Base-by-base conservation (phyloP, 37 sponge, comb jelly and placozoan genomes). In the Halichondria panicea region DNA sequence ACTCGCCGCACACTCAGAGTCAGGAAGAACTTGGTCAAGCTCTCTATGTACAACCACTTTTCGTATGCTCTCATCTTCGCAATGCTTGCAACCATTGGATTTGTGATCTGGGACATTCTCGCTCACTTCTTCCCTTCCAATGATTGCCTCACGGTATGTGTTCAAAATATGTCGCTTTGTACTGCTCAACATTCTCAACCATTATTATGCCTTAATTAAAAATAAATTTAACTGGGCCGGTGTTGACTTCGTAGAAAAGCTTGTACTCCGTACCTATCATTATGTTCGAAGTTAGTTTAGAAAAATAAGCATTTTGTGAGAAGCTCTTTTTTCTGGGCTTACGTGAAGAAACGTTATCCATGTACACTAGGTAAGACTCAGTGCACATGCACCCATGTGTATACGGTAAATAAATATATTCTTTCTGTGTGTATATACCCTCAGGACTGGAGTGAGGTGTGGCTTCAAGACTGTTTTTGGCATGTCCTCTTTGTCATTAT, bases 401-500 rank as follows among this genome's bases (percentile, higher is more conserved):
- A 15, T 48, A 15, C n/a, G 52, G 52, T 48, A 48, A 48, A 18
- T 48, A 48, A 48, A 48, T 15, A 48, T 48, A 15, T 48, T 48
- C n/a, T n/a, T 52, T 32, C 8, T 13, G n/a, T 22, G 1, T 22
- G 25, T 35, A 28, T 4, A 24, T 25, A 45, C 27, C 1, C 62
- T 27, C 56, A 91, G 93, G 93, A 92, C 81, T 87, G 88, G 93
- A 32, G 55, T 53, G 85, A 81, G 64, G 43, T 84, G 72, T 92
- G 93, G 93, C 60, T 92, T 43, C 52, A 63, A 12, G 93, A 88
- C 9, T 76, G 81, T 60, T 95, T 86, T 89, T 95, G 92, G 92
- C 92, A 84, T 60, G 56, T 91, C 36, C 70, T 95, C 50, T 95
- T 95, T 72, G 52, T 48, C 33, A 67, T 88, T 38, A 55, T 95